Conservation (phyloP, 2,113 vertebrate genomes). For the Zosterops hypoxanthus region DNA sequence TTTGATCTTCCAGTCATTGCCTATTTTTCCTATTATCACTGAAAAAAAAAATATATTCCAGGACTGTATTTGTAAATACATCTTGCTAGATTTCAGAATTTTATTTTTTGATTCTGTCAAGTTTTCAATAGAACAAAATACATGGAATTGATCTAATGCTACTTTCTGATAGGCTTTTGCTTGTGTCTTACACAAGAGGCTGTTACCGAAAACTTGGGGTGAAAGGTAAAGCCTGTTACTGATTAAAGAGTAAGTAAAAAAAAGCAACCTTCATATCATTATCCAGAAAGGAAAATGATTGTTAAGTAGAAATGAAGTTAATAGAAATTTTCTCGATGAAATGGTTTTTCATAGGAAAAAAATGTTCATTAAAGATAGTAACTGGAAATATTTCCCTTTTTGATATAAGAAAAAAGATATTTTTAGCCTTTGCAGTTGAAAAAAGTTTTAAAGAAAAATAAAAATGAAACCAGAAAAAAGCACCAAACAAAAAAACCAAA, state of each 20-base stretch:
- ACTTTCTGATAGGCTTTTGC: neutral
- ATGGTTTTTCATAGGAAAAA: neutral
- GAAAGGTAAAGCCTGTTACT: constrained; percentile 62
- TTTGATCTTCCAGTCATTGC: neutral
- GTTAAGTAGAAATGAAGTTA: neutral
- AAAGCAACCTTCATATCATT: neutral
- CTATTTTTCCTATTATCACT: neutral
- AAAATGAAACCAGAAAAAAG: neutral
- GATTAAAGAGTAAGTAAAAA: constrained; percentile 36
- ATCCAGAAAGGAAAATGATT: neutral
- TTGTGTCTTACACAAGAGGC: constrained; percentile 25
- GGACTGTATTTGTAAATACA: neutral
- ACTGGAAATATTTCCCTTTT: neutral
- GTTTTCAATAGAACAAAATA: neutral
- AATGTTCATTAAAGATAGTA: neutral
- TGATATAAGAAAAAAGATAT: neutral
- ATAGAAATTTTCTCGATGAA: neutral
- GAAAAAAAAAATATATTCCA: neutral
- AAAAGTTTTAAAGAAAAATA: neutral
- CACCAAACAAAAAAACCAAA: neutral
- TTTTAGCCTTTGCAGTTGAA: neutral
- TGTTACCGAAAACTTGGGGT: constrained; percentile 21
- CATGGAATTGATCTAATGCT: neutral
- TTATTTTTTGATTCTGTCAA: neutral
- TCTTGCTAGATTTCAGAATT: neutral